A percentile compares a stretch with the other conserved stretches of the same genome.
phyloP scores from a whole-genome alignment of 2,113 vertebrate species.

The Chinchilla lanigera region DNA sequence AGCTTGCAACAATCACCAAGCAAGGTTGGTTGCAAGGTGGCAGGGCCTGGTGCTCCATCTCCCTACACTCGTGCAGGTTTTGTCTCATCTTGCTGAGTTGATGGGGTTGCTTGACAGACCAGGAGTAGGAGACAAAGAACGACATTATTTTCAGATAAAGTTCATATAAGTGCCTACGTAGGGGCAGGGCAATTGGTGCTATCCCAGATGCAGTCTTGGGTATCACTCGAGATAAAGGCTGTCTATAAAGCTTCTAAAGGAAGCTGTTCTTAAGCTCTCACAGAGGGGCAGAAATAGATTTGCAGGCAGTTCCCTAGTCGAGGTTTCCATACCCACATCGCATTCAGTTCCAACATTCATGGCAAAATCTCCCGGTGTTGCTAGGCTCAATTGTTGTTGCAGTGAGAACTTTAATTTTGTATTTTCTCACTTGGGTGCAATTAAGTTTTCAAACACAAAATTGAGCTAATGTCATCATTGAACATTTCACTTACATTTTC shows the following conservation, averaged over 20 bases:
- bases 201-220: neutral
- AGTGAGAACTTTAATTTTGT: conserved; percentile 62
- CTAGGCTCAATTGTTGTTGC: conserved; percentile 18
- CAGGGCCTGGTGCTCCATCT: neutral
- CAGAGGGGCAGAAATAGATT: neutral
- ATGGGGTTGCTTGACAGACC: neutral
- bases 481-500: conserved; percentile 66
- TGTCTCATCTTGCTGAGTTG: neutral
- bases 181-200: neutral
- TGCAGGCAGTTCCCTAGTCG: neutral
- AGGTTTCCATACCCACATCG: neutral
- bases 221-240: neutral
- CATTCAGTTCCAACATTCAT: neutral
- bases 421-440: conserved; percentile 72
- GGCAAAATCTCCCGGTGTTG: conserved; percentile 23
- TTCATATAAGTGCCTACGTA: neutral
- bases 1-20: neutral
- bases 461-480: conserved; percentile 73
- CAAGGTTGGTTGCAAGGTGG: neutral
- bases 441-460: conserved; percentile 75
- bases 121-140: neutral
- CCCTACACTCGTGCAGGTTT: neutral
- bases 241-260: neutral
- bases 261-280: neutral
- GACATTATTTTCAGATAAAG: neutral